Evolutionary conservation across 2,888 invertebrate species (phyloP).

Genomic region (Coelopa pilipes): DNA sequence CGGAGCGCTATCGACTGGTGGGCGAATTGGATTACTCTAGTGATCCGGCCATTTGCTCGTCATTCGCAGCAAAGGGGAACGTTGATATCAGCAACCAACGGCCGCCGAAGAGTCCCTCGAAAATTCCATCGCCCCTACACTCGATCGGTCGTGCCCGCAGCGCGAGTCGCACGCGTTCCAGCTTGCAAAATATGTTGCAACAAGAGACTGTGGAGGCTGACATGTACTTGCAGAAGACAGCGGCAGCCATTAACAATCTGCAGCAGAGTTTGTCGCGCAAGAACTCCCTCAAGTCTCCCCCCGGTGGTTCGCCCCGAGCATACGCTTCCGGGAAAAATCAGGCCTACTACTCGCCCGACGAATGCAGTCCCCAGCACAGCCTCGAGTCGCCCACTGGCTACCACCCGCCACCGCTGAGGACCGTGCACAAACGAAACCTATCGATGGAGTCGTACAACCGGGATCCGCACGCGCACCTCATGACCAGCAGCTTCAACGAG

Average conservation of each 20-base stretch:
- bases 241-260: slow-evolving; percentile 61
- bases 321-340: slow-evolving; percentile 38
- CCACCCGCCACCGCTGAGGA: slow-evolving; percentile 47
- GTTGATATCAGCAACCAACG: slow-evolving; percentile 45
- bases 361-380: slow-evolving; percentile 63
- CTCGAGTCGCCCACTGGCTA: slow-evolving; percentile 49
- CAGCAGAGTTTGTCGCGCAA: slow-evolving; percentile 63
- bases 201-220: slow-evolving; percentile 57
- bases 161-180: slow-evolving; percentile 65
- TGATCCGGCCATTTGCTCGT: slow-evolving; percentile 58
- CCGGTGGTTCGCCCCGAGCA: slow-evolving; percentile 49
- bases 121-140: slow-evolving; percentile 83
- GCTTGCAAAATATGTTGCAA: slow-evolving; percentile 54
- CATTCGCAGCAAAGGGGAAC: slow-evolving; percentile 34
- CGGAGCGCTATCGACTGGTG: slow-evolving; percentile 61
- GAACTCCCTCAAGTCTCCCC: slow-evolving; percentile 63
- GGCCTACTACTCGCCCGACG: slow-evolving; percentile 53
- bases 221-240: slow-evolving; percentile 71
- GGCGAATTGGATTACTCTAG: slow-evolving; percentile 65
- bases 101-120: slow-evolving; percentile 71
- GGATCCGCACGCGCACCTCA: slow-evolving; percentile 47
- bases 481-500: slow-evolving; percentile 66
- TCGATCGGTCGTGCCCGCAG: slow-evolving; percentile 70
- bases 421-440: slow-evolving; percentile 50
- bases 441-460: slow-evolving; percentile 41